Conservation (phyloP, 2,797 vertebrate species). For the Caiman crocodilus region DNA sequence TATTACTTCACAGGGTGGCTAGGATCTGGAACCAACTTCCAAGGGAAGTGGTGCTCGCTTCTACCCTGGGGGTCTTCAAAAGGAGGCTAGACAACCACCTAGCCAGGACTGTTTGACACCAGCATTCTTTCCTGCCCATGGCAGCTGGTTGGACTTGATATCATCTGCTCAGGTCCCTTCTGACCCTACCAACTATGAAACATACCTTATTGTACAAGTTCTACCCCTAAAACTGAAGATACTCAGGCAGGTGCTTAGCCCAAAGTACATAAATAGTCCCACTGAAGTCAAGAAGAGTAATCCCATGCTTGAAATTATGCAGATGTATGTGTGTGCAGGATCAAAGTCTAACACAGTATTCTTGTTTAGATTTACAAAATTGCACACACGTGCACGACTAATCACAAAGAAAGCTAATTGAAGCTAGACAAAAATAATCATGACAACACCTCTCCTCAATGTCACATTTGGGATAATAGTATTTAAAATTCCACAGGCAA, state of each 20-base stretch:
- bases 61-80: too few relatives aligned
- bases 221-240: not conserved
- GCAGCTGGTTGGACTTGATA: too few relatives aligned
- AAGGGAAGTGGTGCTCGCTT: too few relatives aligned
- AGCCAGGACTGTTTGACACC: too few relatives aligned
- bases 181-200: too few relatives aligned
- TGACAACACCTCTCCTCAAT: not conserved
- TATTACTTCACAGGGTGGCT: too few relatives aligned
- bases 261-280: not conserved
- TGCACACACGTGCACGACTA: not conserved
- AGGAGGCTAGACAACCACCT: too few relatives aligned
- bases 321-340: not conserved
- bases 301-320: not conserved
- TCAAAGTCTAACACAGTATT: not conserved
- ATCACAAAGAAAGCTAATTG: not conserved
- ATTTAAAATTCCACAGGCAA: constrained; percentile 48
- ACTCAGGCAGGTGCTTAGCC: not conserved
- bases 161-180: too few relatives aligned
- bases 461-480: constrained; percentile 32
- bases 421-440: not conserved
- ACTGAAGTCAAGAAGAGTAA: not conserved
- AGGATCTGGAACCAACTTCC: too few relatives aligned
- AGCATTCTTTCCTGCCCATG: too few relatives aligned
- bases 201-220: not conserved
- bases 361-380: not conserved